A percentile compares a stretch with the other conserved stretches of the same genome.
Evolutionary conservation across 2,888 invertebrate genomes (phyloP).

Genomic region (Harpalus rufipes): DNA sequence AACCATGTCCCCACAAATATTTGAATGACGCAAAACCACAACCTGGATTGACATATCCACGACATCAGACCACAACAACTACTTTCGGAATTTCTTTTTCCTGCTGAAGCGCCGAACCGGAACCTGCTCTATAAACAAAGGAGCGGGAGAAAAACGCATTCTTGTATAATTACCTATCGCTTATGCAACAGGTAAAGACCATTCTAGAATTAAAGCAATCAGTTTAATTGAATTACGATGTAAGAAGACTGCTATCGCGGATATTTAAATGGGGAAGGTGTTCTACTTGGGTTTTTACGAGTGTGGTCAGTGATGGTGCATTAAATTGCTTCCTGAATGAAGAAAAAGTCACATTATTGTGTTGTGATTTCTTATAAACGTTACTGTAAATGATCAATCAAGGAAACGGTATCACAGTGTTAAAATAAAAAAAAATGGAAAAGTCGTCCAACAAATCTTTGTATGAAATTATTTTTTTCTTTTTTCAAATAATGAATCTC

Average conservation of each 20-base stretch:
- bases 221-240: conserved; percentile 56
- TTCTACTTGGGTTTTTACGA: conserved; percentile 10
- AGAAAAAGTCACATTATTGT: not conserved
- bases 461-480: too few relatives aligned
- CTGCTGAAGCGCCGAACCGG: conserved; percentile 29
- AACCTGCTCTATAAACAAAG: conserved; percentile 45
- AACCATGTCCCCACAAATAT: not conserved
- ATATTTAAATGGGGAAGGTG: conserved; percentile 21
- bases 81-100: conserved; percentile 44
- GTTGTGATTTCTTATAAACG: not conserved
- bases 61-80: conserved; percentile 19
- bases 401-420: not conserved
- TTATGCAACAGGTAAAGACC: conserved; percentile 50
- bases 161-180: conserved; percentile 41
- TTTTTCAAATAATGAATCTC: too few relatives aligned
- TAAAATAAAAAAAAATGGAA: not conserved
- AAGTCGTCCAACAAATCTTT: too few relatives aligned
- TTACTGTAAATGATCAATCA: not conserved
- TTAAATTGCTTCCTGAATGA: not conserved
- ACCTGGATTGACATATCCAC: conserved; percentile 21
- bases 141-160: conserved; percentile 49
- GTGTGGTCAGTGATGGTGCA: not conserved
- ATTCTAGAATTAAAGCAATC: conserved; percentile 48
- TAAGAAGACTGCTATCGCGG: conserved; percentile 26
- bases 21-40: conserved; percentile 12